Evolutionary conservation across 2,113 vertebrate species (phyloP), one percentile per base, ranked within the genome.

Genomic region (Seriola aureovittata): DNA sequence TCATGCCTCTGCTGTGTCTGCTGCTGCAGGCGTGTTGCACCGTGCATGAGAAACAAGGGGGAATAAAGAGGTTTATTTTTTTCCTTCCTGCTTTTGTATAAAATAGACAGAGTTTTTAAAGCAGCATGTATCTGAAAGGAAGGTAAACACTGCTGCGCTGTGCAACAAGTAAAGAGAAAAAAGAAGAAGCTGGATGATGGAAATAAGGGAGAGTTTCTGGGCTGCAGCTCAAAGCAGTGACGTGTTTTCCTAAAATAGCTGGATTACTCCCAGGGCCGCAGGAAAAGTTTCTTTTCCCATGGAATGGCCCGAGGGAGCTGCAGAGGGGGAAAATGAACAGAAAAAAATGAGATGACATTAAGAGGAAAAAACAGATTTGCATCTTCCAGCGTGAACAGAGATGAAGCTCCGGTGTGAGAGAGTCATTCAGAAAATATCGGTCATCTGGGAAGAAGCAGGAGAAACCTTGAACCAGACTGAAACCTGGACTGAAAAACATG

Each of bases 281-380:
- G 87, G 89, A 82, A 93, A 91, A 93, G 85, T 92, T 88, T 88
- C 75, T 95, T 94, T 95, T 96, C 95, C 95, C 95, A 95, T 94
- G 94, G 90, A 95, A 89, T 84, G 59, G 85, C 90, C 80, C 81
- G 44, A 69, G 85, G 90, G 90, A 91, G 85, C 78, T 48, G 84
- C 69, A 73, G 76, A 73, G 78, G 80, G 50, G 52, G 23, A 75
- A 68, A 59, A 52, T 13, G 25, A 55, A 62, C 42, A 21, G 48
- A 75, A 52, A 54, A n/a, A 50, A 75, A 38, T 1, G 44, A 75
- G 60, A 80, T 60, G 71, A 76, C 54, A 81, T 25, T 63, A 80
- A 66, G 23, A 82, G 54, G 80, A 78, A 71, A 66, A 67, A 34
- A 44, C 42, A 42, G 72, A 48, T 64, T 62, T 64, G 40, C 75